Base-by-base conservation (phyloP, 2,888 invertebrate genomes). In the Apodemia duryi region DNA sequence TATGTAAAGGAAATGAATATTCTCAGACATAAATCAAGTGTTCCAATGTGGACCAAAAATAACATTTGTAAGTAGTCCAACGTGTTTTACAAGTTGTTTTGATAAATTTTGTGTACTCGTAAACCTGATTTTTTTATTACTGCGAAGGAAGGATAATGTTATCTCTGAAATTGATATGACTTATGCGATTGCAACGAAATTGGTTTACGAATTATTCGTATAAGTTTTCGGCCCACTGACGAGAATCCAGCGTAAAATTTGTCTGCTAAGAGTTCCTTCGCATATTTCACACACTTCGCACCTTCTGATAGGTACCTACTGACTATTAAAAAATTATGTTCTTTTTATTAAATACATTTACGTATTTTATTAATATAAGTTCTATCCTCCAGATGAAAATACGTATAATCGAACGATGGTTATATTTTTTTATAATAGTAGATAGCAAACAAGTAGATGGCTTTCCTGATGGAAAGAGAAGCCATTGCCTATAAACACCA, bases 101-200 rank as follows among this genome's bases (percentile, higher is more conserved):
- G 9, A 57, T 57, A 57, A 57, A 29, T 57, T 11, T 32, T 57
- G 28, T 57, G 54, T 32, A 57, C 29, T 57, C 54, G 54, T 57
- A 57, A 57, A 57, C 54, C 54, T 57, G 54, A 57, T 57, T 57
- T 57, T 54, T 57, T 57, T 57, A 57, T 57, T 57, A 35, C 32
- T 35, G 32, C 29, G 10, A 57, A 57, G 29, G 28, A 57, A 57
- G 54, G 54, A 57, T 57, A 35, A 35, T 57, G 35, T 57, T 57
- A 57, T 46, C 13, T 46, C 46, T 46, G 46, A 46, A 46, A 46
- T 46, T 46, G 46, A 46, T 46, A 46, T 46, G 46, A 46, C 46
- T 13, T 46, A 13, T 46, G 13, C 0, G 46, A 46, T 46, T 46
- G 13, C 46, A 46, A 13, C 13, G 46, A 46, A 46, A 46, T 46